Conservation (phyloP, 2,888 invertebrate genomes). For the Gonocerus acuteangulatus region DNA sequence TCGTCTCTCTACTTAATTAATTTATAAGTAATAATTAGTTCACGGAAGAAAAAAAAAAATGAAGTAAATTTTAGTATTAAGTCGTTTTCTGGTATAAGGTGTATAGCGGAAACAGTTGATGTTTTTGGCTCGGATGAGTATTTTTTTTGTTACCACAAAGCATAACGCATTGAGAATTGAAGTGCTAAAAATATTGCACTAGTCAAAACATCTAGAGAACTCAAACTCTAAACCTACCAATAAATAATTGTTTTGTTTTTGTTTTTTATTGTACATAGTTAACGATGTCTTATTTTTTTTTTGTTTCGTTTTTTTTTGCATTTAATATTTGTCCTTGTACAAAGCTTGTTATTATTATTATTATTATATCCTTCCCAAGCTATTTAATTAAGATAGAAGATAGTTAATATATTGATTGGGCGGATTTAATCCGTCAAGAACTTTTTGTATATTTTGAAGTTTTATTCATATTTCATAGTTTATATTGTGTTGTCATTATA, state of each 20-base stretch:
- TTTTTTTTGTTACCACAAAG: constrained; percentile 25
- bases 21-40: constrained; percentile 3
- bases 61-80: constrained; percentile 23
- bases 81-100: constrained; percentile 5
- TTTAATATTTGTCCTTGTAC: constrained; percentile 26
- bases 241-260: constrained; percentile 21
- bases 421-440: constrained; percentile 24
- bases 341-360: constrained; percentile 25
- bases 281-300: constrained; percentile 12
- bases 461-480: constrained; percentile 28
- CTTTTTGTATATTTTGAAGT: constrained; percentile 26
- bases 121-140: neutral
- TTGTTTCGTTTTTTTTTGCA: no score
- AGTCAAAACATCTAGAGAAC: constrained; percentile 23
- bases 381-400: constrained; percentile 26
- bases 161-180: constrained; percentile 6
- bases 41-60: neutral
- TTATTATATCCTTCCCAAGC: constrained; percentile 16
- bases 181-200: constrained; percentile 28
- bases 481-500: constrained; percentile 26
- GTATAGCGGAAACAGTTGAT: neutral
- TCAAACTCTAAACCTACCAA: constrained; percentile 22
- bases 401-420: constrained; percentile 25
- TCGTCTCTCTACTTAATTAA: constrained; percentile 18
- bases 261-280: constrained; percentile 23